Percentiles rank a stretch among this genome's conserved stretches.
phyloP scores from a whole-genome alignment of 1,140 invertebrate genomes.

The Tenebrio molitor region DNA sequence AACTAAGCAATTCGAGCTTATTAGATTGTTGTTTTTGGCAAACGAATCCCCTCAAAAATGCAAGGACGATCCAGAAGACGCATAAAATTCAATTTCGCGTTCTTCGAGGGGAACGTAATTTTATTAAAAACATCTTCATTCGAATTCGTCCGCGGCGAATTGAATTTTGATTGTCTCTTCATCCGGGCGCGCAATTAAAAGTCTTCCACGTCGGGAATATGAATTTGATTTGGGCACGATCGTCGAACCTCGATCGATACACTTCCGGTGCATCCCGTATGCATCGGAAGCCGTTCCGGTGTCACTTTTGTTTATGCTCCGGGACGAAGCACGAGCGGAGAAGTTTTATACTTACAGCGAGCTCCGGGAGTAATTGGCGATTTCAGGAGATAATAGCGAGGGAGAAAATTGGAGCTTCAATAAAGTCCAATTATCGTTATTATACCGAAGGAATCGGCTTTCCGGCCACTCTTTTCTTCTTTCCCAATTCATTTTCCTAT shows the following conservation, averaged over 20 bases:
- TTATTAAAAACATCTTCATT: constrained; percentile 28
- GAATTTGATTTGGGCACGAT: not conserved
- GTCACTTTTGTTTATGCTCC: not conserved
- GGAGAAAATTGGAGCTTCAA: not conserved
- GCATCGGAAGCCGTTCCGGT: no score
- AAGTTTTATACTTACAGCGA: not conserved
- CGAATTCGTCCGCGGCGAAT: not conserved
- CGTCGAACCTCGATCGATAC: not conserved
- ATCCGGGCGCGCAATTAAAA: constrained; percentile 8
- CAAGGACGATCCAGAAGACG: not conserved
- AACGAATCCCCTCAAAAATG: not conserved
- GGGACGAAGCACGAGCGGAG: not conserved
- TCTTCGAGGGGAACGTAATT: constrained; percentile 1
- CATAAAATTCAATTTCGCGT: constrained; percentile 9
- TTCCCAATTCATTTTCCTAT: constrained; percentile 9
- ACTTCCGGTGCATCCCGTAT: not conserved
- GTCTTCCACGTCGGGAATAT: no score
- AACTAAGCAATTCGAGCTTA: constrained; percentile 8
- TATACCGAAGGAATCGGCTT: constrained; percentile 8
- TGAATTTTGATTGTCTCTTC: constrained; percentile 9
- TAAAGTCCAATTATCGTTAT: constrained; percentile 13
- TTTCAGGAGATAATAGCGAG: constrained; percentile 10
- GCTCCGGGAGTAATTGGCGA: constrained; percentile 3
- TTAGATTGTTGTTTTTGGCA: not conserved
- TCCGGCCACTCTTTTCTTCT: not conserved